Base-by-base conservation (phyloP, 2,888 invertebrate species). In the Tetranychus truncatus region DNA sequence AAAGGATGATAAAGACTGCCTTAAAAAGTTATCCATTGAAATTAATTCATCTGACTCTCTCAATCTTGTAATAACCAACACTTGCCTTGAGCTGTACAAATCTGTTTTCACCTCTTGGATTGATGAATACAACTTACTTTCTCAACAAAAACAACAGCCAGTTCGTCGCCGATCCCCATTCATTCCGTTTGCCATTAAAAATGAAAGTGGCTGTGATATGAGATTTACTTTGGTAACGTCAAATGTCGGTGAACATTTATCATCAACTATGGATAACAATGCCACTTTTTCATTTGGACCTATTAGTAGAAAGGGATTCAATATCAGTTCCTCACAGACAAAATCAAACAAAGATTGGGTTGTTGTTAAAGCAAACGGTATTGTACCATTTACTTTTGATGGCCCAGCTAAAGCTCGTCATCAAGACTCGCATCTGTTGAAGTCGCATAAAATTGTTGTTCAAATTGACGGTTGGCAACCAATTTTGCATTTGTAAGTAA, bases 191-290 rank as follows among this genome's bases (percentile, higher is more conserved):
- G 91, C 92, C 11, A 84, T 99, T 77, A 89, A 89, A 81, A 99
- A 99, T 84, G 89, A 92, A 78, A 93, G 95, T 0, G 96, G 96
- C 85, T 97, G 24, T 88, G 89, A 85, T 96, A 94, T 84, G 89
- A 91, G 77, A 93, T 93, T 1, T 65, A 45, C 20, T 2, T 24
- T 24, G 24, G 86, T 91, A 73, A 88, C 91, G 72, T 82, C 82
- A 6, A 82, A 82, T 15, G 82, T 82, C n/a, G 21, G 69, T 24
- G 34, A 24, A 6, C 69, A 69, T 9, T 45, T 45, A 24, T 9
- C 34, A 9, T 34, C 45, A 45, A 34, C 44, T n/a, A n/a, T 11
- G 15, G 8, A 18, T 8, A 72, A 24, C 18, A 15, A 9, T 45
- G 11, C 72, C 6, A n/a, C 67, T 21, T 67, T 21, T 67, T 9